Evolutionary conservation across 2,797 vertebrate species (phyloP).

Genomic region (Aplochiton taeniatus): DNA sequence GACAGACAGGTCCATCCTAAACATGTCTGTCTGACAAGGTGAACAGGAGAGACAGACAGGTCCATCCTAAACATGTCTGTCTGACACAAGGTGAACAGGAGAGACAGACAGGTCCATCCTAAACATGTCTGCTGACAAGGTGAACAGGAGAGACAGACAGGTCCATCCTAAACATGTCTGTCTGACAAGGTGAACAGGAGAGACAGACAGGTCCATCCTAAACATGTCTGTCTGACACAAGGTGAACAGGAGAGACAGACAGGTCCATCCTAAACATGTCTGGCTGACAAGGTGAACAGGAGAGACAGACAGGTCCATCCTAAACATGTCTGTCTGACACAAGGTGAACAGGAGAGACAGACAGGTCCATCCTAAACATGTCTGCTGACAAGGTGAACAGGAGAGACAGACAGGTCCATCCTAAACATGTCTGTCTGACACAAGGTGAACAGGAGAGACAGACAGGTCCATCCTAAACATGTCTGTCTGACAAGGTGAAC

Average conservation of each 20-base stretch:
- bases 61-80: conserved; percentile 51
- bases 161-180: conserved; percentile 45
- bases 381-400: conserved; percentile 85
- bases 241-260: conserved; percentile 63
- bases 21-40: conserved; percentile 85
- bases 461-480: no score
- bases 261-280: conserved; percentile 8
- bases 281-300: conserved; percentile 89
- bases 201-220: no score
- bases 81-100: conserved; percentile 88
- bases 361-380: no score
- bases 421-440: conserved; percentile 76
- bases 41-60: not conserved
- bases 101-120: no score
- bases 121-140: conserved; percentile 78
- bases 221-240: conserved; percentile 81
- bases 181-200: conserved; percentile 86
- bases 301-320: no score
- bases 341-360: conserved; percentile 73
- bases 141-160: conserved; percentile 42
- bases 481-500: conserved; percentile 88
- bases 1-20: no score
- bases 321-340: conserved; percentile 77
- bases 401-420: not conserved
- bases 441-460: conserved; percentile 75